Evolutionary conservation across 2,797 vertebrate species (phyloP), one percentile per base, ranked within the genome.

Genomic region (Phrynocephalus vlangalii): DNA sequence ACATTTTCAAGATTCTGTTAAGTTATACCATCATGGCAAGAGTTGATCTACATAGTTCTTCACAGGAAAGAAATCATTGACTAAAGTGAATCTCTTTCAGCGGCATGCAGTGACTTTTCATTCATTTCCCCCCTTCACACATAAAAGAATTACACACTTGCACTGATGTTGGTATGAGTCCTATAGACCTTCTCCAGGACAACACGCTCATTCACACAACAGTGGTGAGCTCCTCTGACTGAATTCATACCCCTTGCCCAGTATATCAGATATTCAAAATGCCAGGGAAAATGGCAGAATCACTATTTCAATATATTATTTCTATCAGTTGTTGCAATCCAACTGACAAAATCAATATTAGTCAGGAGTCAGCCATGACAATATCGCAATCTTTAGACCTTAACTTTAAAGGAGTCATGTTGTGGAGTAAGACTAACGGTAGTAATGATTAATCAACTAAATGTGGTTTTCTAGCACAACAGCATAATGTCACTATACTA

Each of bases 381-480:
- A 87, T 24, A 71, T 71, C 70, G 70, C 75, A 78, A 71, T 81
- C 86, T 87, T 88, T 83, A 84, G 67, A 88, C 75, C 44, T 79
- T 18, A 83, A 78, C 33, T 66, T 44, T 30, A 71, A 30, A 87
- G 33, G 24, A 56, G 24, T 56, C 10, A 44, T 87, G 15, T 70
- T 72, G 63, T 60, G 44, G 56, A 83, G 33, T 30, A 71, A 20
- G 75, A 22, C 73, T 33, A 56, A 8, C 26, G 60, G 48, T 44
- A 83, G 50, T 87, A 84, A 84, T 60, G 22, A 72, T 88, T 79
- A 79, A 84, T 79, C 67, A 63, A 15, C 15, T 13, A 33, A 63
- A 18, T 73, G 50, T 72, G 5, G 18, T 9, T 72, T 72, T 33
- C 9, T 24, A 38, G 44, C 60, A 79, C 13, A 13, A 10, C 6